A percentile compares a stretch with the other conserved stretches of the same genome.
These are phyloP conservation scores for Allolobophora icterica DNA, from an alignment of 2,888 invertebrate genomes.

Conservation along the genomic window DNA sequence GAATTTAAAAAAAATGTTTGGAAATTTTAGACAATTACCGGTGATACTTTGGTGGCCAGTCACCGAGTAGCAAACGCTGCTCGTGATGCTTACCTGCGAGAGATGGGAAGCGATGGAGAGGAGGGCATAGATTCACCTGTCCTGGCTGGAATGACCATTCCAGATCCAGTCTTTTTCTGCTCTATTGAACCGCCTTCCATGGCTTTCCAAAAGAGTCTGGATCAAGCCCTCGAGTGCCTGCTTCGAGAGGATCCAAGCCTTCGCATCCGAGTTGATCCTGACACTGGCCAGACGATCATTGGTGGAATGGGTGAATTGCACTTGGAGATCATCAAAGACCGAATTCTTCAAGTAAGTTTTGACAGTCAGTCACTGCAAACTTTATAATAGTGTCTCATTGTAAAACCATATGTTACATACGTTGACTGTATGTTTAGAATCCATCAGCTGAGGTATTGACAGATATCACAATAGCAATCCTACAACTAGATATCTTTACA, in stretches of 20 bases:
- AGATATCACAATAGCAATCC: no score
- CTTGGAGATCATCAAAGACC: constrained; percentile 86
- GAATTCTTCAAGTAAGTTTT: constrained; percentile 72
- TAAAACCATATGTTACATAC: neutral
- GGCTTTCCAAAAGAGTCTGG: constrained; percentile 77
- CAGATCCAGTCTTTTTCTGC: constrained; percentile 95
- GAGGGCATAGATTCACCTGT: constrained; percentile 47
- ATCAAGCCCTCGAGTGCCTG: constrained; percentile 80
- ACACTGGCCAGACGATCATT: constrained; percentile 83
- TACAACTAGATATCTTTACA: no score
- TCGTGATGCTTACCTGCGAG: constrained; percentile 56
- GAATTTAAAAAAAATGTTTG: neutral
- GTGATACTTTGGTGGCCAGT: constrained; percentile 66
- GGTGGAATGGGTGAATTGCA: constrained; percentile 96
- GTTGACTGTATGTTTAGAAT: no score
- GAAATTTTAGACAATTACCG: constrained; percentile 68
- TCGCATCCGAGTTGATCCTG: constrained; percentile 76
- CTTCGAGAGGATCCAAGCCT: constrained; percentile 83
- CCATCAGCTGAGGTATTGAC: no score
- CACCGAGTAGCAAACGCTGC: constrained; percentile 44
- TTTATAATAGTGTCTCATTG: neutral
- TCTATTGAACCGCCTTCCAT: constrained; percentile 89
- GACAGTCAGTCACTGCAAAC: neutral
- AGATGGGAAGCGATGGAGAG: constrained; percentile 84
- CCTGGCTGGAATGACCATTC: constrained; percentile 74